Evolutionary conservation across 53 echinoderm and acorn worm species (phyloP).

Genomic region (Luidia sarsii): DNA sequence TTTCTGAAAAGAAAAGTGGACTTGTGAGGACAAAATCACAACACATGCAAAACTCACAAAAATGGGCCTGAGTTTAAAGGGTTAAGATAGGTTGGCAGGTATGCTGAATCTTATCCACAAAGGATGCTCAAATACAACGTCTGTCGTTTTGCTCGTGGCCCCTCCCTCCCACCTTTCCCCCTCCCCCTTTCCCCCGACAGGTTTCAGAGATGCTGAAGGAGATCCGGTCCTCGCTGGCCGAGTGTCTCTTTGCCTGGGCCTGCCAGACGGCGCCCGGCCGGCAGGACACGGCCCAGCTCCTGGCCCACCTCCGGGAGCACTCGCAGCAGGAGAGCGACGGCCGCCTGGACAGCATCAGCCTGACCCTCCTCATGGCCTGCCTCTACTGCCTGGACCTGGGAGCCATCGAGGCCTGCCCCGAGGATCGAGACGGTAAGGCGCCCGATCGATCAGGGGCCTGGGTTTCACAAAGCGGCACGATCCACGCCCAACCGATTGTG

Average conservation of each 20-base stretch:
- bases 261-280: constrained; percentile 74
- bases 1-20: too few relatives aligned
- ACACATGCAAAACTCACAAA: too few relatives aligned
- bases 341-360: constrained; percentile 63
- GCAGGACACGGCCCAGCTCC: constrained; percentile 68
- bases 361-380: constrained; percentile 82
- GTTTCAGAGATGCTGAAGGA: constrained; percentile 79
- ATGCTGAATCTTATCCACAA: too few relatives aligned
- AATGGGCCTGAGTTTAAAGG: too few relatives aligned
- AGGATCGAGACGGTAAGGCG: constrained; percentile 78
- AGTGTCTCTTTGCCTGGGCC: constrained; percentile 86
- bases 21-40: too few relatives aligned
- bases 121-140: too few relatives aligned
- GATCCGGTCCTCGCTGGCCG: constrained; percentile 78
- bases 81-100: too few relatives aligned
- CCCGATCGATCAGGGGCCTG: too few relatives aligned
- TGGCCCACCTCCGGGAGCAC: constrained; percentile 62
- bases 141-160: too few relatives aligned
- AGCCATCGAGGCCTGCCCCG: constrained; percentile 52
- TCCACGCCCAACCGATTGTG: too few relatives aligned
- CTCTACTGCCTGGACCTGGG: constrained; percentile 76
- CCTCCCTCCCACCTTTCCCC: too few relatives aligned
- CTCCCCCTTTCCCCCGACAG: constrained; percentile 37
- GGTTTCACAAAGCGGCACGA: too few relatives aligned
- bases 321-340: constrained; percentile 62